These are phyloP conservation scores for Dreissena rostriformis DNA, from an alignment of 1,140 invertebrate genomes.

Conservation along the genomic window DNA sequence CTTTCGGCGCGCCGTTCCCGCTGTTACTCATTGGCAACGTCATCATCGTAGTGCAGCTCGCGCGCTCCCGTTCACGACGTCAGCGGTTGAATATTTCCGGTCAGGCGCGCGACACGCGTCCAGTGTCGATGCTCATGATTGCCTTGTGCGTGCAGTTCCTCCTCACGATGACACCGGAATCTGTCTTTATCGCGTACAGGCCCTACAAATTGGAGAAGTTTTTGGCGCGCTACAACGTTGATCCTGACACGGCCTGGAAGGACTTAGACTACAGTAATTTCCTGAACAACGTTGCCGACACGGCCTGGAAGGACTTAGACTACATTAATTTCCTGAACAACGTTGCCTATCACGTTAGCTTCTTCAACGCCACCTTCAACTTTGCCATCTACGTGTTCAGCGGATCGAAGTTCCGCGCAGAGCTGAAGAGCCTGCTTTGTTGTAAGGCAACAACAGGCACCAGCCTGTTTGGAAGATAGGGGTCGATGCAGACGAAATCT, in stretches of 20 bases:
- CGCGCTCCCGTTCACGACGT: neutral
- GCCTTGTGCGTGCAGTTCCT: constrained; percentile 27
- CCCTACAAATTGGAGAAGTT: constrained; percentile 1
- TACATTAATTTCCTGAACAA: constrained; percentile 14
- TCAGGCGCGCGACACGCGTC: neutral
- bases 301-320: constrained; percentile 17
- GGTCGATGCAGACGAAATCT: too few relatives aligned
- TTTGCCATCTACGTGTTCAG: constrained; percentile 51
- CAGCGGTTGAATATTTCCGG: neutral
- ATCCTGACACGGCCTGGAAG: constrained; percentile 10
- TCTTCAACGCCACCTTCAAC: constrained; percentile 42
- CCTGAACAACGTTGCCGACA: constrained; percentile 13
- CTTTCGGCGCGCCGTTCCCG: constrained; percentile 17
- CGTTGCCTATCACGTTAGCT: neutral
- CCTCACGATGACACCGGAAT: constrained; percentile 25
- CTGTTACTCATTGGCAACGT: constrained; percentile 29
- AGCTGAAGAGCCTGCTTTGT: constrained; percentile 30
- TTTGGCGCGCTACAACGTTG: neutral
- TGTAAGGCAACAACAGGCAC: constrained; percentile 4
- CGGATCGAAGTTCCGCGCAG: constrained; percentile 45
- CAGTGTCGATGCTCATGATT: constrained; percentile 34
- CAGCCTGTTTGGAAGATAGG: too few relatives aligned
- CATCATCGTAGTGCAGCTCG: constrained; percentile 30
- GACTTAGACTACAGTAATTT: constrained; percentile 20
- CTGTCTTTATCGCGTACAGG: constrained; percentile 9